phyloP scores from a whole-genome alignment of 2,113 vertebrate species.

The Larimichthys polyactis region DNA sequence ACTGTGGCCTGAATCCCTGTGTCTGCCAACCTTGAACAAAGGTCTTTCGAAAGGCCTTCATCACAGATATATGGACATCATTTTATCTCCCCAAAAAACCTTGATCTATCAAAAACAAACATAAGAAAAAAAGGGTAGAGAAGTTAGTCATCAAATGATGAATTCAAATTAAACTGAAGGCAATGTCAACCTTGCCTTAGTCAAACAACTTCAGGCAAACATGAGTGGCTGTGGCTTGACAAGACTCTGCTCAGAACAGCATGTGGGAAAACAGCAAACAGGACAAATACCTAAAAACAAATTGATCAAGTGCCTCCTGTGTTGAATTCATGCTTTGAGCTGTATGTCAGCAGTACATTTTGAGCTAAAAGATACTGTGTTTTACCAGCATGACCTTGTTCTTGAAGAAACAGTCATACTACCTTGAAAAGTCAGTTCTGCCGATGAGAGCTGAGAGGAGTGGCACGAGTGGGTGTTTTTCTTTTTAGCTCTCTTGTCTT shows the following conservation, averaged over 20 bases:
- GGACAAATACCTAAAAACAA: neutral
- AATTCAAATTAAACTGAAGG: neutral
- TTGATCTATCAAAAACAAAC: slow-evolving; percentile 36
- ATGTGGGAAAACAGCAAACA: no score
- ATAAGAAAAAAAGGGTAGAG: neutral
- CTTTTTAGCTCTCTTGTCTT: slow-evolving; percentile 20
- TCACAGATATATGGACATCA: slow-evolving; percentile 22
- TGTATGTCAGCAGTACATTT: neutral
- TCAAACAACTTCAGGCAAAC: slow-evolving; percentile 34
- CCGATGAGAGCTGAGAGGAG: slow-evolving; percentile 33
- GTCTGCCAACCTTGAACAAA: slow-evolving; percentile 72
- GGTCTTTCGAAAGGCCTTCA: slow-evolving; percentile 51
- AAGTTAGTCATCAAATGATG: slow-evolving; percentile 6
- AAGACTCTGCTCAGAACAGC: slow-evolving; percentile 19
- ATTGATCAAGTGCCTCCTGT: neutral
- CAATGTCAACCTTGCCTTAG: neutral
- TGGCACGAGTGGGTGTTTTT: slow-evolving; percentile 34
- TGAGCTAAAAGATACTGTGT: neutral
- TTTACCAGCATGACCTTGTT: slow-evolving; percentile 27
- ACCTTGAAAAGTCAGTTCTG: slow-evolving; percentile 35
- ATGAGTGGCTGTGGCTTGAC: neutral
- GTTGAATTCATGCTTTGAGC: neutral
- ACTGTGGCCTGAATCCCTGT: slow-evolving; percentile 21
- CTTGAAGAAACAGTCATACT: neutral
- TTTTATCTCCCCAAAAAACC: slow-evolving; percentile 53